These are phyloP conservation scores for Pocota personata DNA, from an alignment of 2,888 invertebrate species.

Conservation along the genomic window DNA sequence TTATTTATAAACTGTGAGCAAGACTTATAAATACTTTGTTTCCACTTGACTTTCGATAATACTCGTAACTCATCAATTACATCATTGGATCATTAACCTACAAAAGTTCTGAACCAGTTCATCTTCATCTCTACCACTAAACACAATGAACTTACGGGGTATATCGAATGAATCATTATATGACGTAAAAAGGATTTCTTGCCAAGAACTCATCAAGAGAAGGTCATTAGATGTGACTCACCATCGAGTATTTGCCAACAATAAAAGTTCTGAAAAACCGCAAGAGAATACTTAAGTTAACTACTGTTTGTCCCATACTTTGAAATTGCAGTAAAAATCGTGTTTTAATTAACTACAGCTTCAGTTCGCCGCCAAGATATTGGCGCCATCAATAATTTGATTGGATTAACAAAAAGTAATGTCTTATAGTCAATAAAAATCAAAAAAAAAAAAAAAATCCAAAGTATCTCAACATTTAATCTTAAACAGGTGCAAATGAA, in stretches of 20 bases:
- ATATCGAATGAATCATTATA: not conserved
- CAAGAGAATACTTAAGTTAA: not conserved
- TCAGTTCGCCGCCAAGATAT: not conserved
- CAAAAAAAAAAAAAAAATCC: not conserved
- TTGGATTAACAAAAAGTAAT: not conserved
- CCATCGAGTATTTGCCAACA: not conserved
- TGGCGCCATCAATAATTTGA: conserved; percentile 9
- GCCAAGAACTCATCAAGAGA: conserved; percentile 1
- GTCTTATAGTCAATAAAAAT: not conserved
- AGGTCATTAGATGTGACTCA: conserved; percentile 11
- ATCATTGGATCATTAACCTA: conserved; percentile 22
- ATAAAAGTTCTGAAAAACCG: not conserved
- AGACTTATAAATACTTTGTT: not conserved
- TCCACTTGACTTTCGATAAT: not conserved
- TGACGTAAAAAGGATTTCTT: not conserved
- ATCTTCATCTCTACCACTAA: not conserved
- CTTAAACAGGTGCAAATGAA: conserved; percentile 40
- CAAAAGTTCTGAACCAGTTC: conserved; percentile 2
- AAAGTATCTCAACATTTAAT: not conserved
- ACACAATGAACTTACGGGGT: not conserved
- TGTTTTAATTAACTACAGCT: not conserved
- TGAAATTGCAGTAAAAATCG: not conserved
- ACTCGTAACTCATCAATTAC: conserved; percentile 18
- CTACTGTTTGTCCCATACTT: not conserved
- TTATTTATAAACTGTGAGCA: too few species aligned